A percentile compares a stretch with the other conserved stretches of the same genome.
phyloP scores from a whole-genome alignment of 2,113 vertebrate species.

The Cynopterus brachyotis region DNA sequence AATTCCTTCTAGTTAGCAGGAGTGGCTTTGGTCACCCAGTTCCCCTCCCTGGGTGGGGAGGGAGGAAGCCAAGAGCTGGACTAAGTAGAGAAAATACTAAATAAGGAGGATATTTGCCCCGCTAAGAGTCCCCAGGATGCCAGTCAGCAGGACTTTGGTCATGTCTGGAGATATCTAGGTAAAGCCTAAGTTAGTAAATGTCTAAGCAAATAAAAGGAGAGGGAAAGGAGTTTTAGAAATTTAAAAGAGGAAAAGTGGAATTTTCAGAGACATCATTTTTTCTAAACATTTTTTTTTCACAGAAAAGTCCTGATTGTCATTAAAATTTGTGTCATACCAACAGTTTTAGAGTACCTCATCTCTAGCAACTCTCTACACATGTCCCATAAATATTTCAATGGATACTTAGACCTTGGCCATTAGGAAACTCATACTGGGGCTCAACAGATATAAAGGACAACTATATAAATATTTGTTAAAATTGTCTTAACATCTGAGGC shows the following conservation, averaged over 20 bases:
- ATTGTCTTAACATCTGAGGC: background rate
- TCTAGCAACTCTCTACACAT: background rate
- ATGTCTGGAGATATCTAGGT: background rate
- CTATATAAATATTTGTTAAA: background rate
- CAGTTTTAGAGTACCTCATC: background rate
- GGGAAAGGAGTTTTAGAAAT: background rate
- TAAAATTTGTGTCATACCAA: background rate
- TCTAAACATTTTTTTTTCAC: background rate
- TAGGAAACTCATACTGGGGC: background rate
- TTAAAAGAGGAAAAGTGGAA: background rate
- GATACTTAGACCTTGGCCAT: background rate
- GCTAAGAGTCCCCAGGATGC: background rate
- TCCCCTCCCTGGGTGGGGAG: background rate
- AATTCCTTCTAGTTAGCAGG: constrained; percentile 50
- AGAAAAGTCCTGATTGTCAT: background rate
- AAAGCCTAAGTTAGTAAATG: background rate
- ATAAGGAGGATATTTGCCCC: background rate
- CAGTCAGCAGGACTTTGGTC: background rate
- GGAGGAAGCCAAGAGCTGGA: background rate
- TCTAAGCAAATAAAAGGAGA: background rate
- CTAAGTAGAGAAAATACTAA: constrained; percentile 14
- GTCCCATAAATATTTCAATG: background rate
- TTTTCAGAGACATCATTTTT: background rate
- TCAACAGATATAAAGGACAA: background rate
- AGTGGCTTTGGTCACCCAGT: background rate